Conservation (phyloP, 30 jellyfish, hydroid and myxozoan species). For the Hydractinia echinata region DNA sequence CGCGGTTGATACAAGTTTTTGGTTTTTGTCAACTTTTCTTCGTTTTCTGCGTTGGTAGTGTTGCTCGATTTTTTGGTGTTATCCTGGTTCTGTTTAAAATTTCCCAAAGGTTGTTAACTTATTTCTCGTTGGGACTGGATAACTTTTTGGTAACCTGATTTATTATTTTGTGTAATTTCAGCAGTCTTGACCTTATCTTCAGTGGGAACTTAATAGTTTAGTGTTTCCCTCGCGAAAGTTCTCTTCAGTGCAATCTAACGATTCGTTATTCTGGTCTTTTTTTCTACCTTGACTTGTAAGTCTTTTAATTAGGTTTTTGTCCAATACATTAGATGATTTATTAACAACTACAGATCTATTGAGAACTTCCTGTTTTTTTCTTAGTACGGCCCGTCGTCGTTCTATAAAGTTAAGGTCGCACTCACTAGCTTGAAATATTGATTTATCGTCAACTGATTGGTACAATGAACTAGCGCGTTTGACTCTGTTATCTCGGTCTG, state of each 20-base stretch:
- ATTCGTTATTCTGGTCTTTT: not conserved
- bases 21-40: not conserved
- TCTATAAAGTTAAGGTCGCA: constrained; percentile 16
- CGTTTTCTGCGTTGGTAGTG: not conserved
- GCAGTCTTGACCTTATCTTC: not conserved
- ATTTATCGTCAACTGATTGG: constrained; percentile 27
- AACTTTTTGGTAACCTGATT: too few relatives aligned
- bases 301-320: not conserved
- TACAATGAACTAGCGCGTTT: constrained; percentile 5
- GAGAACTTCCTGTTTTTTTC: constrained; percentile 28
- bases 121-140: not conserved
- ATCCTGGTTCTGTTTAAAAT: too few relatives aligned
- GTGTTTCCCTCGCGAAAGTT: not conserved
- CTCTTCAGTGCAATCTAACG: not conserved
- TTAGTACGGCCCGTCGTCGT: constrained; percentile 18
- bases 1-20: not conserved
- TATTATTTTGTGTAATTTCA: not conserved
- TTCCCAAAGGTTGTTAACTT: too few relatives aligned
- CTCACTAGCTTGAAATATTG: constrained; percentile 22
- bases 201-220: not conserved
- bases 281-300: not conserved
- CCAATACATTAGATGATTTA: not conserved
- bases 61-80: not conserved
- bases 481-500: constrained; percentile 18
- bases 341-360: constrained; percentile 14